A percentile compares a stretch with the other conserved stretches of the same genome.
Conservation (phyloP, 2,888 invertebrate species). For the Catocala nupta region DNA sequence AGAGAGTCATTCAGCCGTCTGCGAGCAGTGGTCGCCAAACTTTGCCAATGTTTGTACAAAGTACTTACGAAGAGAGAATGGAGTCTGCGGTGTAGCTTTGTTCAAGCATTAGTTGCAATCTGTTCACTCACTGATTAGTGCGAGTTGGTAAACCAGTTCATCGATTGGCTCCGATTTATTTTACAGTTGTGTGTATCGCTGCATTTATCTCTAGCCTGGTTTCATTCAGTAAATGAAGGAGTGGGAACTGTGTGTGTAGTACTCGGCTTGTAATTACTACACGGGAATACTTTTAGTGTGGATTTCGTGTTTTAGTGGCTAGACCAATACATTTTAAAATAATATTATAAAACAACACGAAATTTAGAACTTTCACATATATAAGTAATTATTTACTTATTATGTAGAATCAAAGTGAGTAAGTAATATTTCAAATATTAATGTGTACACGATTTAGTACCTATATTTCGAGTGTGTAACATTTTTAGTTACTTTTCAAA, state of each 20-base stretch:
- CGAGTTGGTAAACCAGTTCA: slow-evolving; percentile 24
- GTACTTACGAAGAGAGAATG: not conserved
- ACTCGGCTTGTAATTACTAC: not conserved
- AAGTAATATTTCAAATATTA: no score
- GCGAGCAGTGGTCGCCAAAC: slow-evolving; percentile 62
- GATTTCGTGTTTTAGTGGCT: not conserved
- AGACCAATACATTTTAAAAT: no score
- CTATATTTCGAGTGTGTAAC: no score
- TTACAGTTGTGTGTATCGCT: slow-evolving; percentile 27
- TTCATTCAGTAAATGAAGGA: not conserved
- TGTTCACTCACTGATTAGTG: slow-evolving; percentile 27
- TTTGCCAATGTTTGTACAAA: slow-evolving; percentile 40
- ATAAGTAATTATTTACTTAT: no score
- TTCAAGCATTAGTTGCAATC: slow-evolving; percentile 43
- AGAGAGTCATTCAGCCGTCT: slow-evolving; percentile 59
- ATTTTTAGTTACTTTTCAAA: no score
- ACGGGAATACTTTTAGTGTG: not conserved
- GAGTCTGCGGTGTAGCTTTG: slow-evolving; percentile 31
- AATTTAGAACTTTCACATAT: no score
- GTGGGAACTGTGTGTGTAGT: not conserved
- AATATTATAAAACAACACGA: no score
- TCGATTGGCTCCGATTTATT: slow-evolving; percentile 29
- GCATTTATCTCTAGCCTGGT: slow-evolving; percentile 1
- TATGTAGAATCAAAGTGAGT: no score
- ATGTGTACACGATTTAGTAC: no score